A percentile compares a stretch with the other conserved stretches of the same genome.
Conservation (phyloP, 2,888 invertebrate species). For the Trichacis sp. region DNA sequence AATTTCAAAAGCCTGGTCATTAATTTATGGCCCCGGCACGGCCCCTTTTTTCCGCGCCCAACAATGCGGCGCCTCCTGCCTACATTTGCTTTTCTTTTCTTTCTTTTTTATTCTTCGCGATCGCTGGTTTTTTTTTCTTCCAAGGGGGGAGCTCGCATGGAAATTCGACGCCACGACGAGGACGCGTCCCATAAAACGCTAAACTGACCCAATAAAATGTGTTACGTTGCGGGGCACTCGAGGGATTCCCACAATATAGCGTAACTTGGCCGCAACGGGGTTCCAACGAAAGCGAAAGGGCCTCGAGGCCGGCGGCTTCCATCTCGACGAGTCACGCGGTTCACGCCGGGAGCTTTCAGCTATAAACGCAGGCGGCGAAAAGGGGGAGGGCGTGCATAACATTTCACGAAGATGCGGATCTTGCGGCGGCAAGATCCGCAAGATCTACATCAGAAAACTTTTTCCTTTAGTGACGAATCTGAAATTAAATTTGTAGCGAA, state of each 20-base stretch:
- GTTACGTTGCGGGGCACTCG: constrained; percentile 11
- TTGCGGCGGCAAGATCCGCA: no score
- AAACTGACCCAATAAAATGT: constrained; percentile 39
- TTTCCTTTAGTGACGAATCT: no score
- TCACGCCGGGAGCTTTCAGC: constrained; percentile 27
- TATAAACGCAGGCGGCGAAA: constrained; percentile 13
- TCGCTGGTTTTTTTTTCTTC: constrained; percentile 11
- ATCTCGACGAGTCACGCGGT: constrained; percentile 37
- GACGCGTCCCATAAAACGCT: constrained; percentile 22
- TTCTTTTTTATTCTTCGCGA: not conserved
- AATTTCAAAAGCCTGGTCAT: constrained; percentile 27
- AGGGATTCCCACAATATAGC: constrained; percentile 13
- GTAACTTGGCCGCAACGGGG: constrained; percentile 29
- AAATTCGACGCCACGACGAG: constrained; percentile 23
- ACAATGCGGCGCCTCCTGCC: constrained; percentile 15
- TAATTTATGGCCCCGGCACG: constrained; percentile 31
- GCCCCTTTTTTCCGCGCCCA: constrained; percentile 17
- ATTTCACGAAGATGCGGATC: not conserved
- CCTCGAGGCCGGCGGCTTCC: constrained; percentile 28
- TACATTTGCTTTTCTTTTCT: not conserved
- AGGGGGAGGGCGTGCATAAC: constrained; percentile 27
- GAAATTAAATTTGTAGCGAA: no score
- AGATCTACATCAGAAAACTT: no score
- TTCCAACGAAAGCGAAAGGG: constrained; percentile 36
- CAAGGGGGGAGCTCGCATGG: constrained; percentile 19